Conservation (phyloP, 35 echinoderm and acorn worm genomes). For the Heliocidaris tuberculata region DNA sequence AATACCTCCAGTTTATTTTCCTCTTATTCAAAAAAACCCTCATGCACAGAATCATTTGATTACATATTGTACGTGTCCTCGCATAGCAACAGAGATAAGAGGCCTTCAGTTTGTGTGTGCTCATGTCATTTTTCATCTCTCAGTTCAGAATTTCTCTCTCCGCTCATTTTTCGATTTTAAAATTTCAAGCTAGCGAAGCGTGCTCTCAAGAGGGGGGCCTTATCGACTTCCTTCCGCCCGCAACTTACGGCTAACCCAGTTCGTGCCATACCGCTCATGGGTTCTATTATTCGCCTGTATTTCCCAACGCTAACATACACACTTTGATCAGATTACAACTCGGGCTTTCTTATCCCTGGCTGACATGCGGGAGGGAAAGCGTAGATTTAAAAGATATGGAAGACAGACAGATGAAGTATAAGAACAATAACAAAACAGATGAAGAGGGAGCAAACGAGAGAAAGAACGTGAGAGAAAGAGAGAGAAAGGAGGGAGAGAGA, state of each 20-base stretch:
- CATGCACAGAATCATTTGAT: not conserved
- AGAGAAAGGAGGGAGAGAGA: not conserved
- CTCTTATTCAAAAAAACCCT: not conserved
- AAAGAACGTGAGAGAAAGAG: not conserved
- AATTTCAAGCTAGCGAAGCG: not conserved
- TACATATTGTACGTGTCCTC: not conserved
- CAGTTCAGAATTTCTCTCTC: not conserved
- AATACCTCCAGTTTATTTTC: not conserved
- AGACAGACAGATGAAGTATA: not conserved
- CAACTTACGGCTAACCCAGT: slow-evolving; percentile 24
- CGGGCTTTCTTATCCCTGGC: not conserved
- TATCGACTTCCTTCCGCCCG: slow-evolving; percentile 23
- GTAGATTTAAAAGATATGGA: slow-evolving; percentile 3
- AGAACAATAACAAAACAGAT: not conserved
- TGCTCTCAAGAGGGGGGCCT: slow-evolving; percentile 21
- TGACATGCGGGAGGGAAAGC: too few relatives aligned
- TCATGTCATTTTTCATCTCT: not conserved
- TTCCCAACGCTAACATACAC: not conserved
- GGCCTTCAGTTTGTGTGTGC: not conserved
- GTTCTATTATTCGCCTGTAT: not conserved
- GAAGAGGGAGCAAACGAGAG: not conserved
- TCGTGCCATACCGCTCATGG: not conserved
- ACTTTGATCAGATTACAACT: slow-evolving; percentile 26
- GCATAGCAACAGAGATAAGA: slow-evolving; percentile 11
- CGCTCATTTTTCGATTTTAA: not conserved